A percentile compares a stretch with the other conserved stretches of the same genome.
These are phyloP conservation scores for Ptilorrhoa leucosticta DNA, from an alignment of 2,113 vertebrate species.

Conservation along the genomic window DNA sequence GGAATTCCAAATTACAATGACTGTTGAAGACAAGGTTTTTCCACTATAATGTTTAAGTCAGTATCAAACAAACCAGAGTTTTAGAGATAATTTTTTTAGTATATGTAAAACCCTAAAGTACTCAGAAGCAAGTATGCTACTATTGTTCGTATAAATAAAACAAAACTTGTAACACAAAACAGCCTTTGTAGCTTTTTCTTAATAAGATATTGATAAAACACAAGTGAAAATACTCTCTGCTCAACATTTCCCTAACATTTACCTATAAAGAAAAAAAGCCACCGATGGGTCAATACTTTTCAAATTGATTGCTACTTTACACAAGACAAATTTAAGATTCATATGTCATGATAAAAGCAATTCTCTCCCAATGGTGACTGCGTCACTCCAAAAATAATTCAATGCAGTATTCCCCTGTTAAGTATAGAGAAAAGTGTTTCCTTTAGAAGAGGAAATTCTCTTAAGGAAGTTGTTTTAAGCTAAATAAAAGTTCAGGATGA, in stretches of 20 bases:
- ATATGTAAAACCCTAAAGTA: neutral
- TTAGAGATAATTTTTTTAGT: neutral
- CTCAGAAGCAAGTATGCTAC: neutral
- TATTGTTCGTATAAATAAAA: neutral
- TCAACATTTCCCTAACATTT: neutral
- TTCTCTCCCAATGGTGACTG: neutral
- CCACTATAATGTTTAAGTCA: neutral
- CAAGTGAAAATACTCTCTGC: neutral
- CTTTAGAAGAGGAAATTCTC: conserved; percentile 75
- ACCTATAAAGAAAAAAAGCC: neutral
- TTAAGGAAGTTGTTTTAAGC: conserved; percentile 75
- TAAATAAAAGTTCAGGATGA: conserved; percentile 75
- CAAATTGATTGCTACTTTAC: neutral
- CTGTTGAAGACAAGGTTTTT: neutral
- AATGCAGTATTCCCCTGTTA: conserved; percentile 50
- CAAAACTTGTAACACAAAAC: neutral
- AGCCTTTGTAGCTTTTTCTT: neutral
- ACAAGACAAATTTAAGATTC: neutral
- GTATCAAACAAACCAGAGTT: fast-evolving
- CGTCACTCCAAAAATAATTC: conserved; percentile 10
- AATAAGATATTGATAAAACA: neutral
- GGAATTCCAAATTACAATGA: neutral
- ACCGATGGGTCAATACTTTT: neutral
- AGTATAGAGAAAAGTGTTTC: conserved; percentile 67
- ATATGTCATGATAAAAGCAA: neutral